phyloP scores from a whole-genome alignment of 1,140 invertebrate species.

The Camponotus vicinus region DNA sequence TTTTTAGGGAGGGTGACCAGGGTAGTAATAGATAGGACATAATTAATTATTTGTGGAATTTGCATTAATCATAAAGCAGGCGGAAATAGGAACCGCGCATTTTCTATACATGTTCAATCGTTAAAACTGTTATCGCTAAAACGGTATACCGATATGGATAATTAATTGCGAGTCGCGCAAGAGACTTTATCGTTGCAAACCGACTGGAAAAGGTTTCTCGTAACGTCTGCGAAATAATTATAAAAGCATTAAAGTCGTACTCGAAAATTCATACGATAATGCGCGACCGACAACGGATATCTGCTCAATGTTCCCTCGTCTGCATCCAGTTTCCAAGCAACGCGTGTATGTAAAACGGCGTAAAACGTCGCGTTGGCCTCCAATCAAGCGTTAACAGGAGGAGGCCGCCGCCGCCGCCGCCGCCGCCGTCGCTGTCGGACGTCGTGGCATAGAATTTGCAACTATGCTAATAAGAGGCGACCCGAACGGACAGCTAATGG shows the following conservation, averaged over 20 bases:
- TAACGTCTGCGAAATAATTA: neutral
- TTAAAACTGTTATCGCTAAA: constrained; percentile 23
- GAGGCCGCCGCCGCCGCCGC: constrained; percentile 60
- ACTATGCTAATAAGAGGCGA: constrained; percentile 77
- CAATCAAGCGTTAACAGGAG: constrained; percentile 75
- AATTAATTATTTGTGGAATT: constrained; percentile 31
- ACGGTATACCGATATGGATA: constrained; percentile 3
- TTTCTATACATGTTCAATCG: constrained; percentile 2
- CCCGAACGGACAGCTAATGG: constrained; percentile 76
- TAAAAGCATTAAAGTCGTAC: neutral
- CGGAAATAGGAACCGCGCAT: neutral
- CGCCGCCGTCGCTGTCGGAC: constrained; percentile 65
- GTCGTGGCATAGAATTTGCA: constrained; percentile 76
- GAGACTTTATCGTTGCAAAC: neutral
- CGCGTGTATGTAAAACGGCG: constrained; percentile 62
- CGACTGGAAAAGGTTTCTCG: neutral
- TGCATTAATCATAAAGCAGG: neutral
- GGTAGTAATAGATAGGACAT: neutral
- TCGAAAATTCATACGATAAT: neutral
- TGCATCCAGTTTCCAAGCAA: constrained; percentile 56
- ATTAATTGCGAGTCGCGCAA: constrained; percentile 12
- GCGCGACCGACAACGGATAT: constrained; percentile 7
- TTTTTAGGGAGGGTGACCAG: neutral
- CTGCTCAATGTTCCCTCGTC: constrained; percentile 15
- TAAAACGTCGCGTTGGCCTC: constrained; percentile 67